Conservation (phyloP, 2,888 invertebrate genomes). For the Ashinkailepas kermadecensis region DNA sequence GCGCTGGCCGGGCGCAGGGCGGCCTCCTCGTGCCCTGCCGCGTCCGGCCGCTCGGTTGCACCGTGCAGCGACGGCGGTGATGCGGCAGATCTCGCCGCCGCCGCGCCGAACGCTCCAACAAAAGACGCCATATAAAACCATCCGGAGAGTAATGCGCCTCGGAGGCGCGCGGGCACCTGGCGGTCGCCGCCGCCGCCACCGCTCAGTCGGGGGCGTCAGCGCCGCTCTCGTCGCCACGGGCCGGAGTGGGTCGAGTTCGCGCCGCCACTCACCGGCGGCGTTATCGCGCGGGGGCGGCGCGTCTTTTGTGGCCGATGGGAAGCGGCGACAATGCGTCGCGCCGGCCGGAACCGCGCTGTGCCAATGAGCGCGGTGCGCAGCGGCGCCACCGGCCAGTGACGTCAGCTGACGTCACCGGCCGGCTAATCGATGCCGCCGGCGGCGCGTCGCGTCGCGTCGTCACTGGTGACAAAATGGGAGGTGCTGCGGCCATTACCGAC, state of each 20-base stretch:
- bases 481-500: neutral
- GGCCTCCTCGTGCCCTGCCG: no score
- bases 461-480: neutral
- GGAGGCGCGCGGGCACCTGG: neutral
- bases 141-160: neutral
- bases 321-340: neutral
- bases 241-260: no score
- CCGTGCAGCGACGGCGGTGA: neutral
- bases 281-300: neutral
- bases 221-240: no score
- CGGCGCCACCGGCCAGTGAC: neutral
- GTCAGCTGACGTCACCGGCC: neutral
- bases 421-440: neutral
- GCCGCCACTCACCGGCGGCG: neutral
- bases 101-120: neutral
- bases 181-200: neutral
- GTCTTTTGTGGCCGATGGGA: neutral
- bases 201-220: neutral
- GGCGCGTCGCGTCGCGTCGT: neutral
- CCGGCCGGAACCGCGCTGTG: neutral
- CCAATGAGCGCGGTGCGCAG: neutral
- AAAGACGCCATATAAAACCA: slow-evolving; percentile 18
- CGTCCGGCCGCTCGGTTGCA: neutral
- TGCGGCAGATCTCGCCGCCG: slow-evolving; percentile 3
- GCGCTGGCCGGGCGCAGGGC: neutral